Percentiles rank a stretch among this genome's conserved stretches.
These are phyloP conservation scores for Chionoecetes opilio DNA, from an alignment of 1,140 invertebrate genomes.

Conservation along the genomic window DNA sequence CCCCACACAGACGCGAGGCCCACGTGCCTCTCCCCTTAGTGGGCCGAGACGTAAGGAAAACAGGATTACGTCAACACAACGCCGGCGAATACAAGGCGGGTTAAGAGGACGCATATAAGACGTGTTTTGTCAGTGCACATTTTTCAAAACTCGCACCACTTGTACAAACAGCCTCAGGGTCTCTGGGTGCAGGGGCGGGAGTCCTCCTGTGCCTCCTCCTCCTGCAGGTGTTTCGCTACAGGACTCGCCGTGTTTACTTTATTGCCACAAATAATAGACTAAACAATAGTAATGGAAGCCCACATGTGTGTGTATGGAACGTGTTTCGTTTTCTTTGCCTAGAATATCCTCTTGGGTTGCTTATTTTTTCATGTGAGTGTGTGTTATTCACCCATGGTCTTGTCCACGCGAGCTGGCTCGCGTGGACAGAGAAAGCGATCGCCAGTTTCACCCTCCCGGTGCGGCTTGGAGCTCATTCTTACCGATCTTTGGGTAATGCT, in stretches of 20 bases:
- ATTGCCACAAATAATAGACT: neutral
- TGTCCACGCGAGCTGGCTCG: no score
- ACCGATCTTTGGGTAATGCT: no score
- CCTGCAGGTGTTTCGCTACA: neutral
- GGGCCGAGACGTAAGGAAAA: neutral
- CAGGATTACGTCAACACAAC: slow-evolving; percentile 16
- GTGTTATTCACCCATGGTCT: no score
- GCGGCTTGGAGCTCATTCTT: no score
- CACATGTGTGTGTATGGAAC: neutral
- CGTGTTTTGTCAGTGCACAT: slow-evolving; percentile 7
- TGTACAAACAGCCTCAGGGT: neutral
- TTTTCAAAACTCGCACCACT: neutral
- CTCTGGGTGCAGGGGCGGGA: neutral
- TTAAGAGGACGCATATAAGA: neutral
- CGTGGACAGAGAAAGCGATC: no score
- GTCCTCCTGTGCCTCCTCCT: neutral
- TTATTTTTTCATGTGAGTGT: neutral
- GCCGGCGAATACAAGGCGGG: neutral
- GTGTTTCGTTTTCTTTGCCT: neutral
- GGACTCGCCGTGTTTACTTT: neutral
- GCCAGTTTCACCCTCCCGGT: no score
- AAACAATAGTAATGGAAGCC: neutral
- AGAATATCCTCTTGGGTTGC: neutral
- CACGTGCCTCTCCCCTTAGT: neutral
- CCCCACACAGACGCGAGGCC: neutral